phyloP scores from a whole-genome alignment of 1,140 invertebrate genomes.

The Antheraea pernyi region DNA sequence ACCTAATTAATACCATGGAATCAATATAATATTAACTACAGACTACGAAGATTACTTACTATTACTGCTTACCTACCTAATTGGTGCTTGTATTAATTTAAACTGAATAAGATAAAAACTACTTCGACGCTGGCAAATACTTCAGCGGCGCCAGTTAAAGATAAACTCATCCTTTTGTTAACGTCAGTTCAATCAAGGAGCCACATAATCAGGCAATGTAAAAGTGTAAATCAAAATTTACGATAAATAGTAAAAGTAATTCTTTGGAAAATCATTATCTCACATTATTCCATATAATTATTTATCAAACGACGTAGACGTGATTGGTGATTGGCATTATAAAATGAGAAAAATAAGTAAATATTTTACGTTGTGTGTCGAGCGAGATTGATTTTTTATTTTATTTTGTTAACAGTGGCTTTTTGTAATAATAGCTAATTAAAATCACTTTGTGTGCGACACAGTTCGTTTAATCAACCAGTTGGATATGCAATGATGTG shows the following conservation, averaged over 20 bases:
- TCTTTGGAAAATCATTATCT: slow-evolving; percentile 31
- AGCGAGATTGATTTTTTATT: slow-evolving; percentile 65
- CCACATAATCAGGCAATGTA: slow-evolving; percentile 23
- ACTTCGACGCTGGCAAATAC: not conserved
- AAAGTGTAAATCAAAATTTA: not conserved
- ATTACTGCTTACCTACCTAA: too few species aligned
- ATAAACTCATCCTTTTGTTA: not conserved
- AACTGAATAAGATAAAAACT: not conserved
- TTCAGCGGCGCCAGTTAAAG: not conserved
- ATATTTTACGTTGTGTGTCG: slow-evolving; percentile 54
- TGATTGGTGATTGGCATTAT: slow-evolving; percentile 28
- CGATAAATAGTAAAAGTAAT: slow-evolving; percentile 14
- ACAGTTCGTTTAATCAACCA: slow-evolving; percentile 53
- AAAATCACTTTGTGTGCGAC: slow-evolving; percentile 66
- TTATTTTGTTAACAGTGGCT: slow-evolving; percentile 71
- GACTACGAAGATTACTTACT: too few species aligned
- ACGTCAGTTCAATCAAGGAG: slow-evolving; percentile 24
- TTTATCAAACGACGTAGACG: slow-evolving; percentile 16
- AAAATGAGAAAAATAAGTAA: slow-evolving; percentile 38
- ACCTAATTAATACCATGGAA: too few species aligned
- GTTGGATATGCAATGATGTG: slow-evolving; percentile 61
- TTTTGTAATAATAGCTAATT: slow-evolving; percentile 69
- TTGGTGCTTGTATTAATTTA: too few species aligned
- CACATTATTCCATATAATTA: not conserved
- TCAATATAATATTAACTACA: too few species aligned